Percentiles rank a stretch among this genome's conserved stretches.
Conservation (phyloP, 1,140 invertebrate genomes). For the Drosophila nigrodunni region DNA sequence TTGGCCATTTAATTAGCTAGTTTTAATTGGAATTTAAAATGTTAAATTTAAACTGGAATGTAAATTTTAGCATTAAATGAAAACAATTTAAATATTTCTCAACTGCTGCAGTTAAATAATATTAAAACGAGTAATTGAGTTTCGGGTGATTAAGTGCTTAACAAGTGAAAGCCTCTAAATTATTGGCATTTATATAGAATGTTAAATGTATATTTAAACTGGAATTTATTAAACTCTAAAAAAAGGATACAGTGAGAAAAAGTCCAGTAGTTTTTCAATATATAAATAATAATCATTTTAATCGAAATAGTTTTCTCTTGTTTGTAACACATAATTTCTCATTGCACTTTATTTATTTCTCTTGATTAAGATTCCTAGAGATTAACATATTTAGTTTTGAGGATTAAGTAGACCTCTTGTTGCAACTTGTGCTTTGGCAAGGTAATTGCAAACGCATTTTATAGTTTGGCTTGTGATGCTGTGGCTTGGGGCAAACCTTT, state of each 20-base stretch:
- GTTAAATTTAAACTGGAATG: background rate
- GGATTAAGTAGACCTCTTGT: background rate
- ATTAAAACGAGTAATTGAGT: background rate
- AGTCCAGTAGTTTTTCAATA: too few relatives aligned
- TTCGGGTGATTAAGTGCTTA: background rate
- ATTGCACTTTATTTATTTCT: too few relatives aligned
- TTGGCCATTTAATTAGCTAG: slow-evolving; percentile 55
- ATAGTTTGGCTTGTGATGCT: background rate
- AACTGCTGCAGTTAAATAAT: background rate
- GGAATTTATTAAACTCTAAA: too few relatives aligned
- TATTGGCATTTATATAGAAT: too few relatives aligned
- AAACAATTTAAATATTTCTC: background rate
- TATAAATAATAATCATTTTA: too few relatives aligned
- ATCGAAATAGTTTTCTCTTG: too few relatives aligned
- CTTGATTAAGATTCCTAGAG: too few relatives aligned
- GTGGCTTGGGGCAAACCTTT: background rate
- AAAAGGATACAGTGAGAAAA: too few relatives aligned
- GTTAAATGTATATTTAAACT: too few relatives aligned
- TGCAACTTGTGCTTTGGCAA: background rate
- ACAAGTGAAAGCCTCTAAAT: too few relatives aligned
- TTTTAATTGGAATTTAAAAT: slow-evolving; percentile 34
- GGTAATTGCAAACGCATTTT: slow-evolving; percentile 14
- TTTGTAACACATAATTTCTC: too few relatives aligned
- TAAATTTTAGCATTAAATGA: background rate
- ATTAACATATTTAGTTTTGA: too few relatives aligned